phyloP scores from a whole-genome alignment of 1,140 invertebrate genomes.

The Drosophila carrolli region DNA sequence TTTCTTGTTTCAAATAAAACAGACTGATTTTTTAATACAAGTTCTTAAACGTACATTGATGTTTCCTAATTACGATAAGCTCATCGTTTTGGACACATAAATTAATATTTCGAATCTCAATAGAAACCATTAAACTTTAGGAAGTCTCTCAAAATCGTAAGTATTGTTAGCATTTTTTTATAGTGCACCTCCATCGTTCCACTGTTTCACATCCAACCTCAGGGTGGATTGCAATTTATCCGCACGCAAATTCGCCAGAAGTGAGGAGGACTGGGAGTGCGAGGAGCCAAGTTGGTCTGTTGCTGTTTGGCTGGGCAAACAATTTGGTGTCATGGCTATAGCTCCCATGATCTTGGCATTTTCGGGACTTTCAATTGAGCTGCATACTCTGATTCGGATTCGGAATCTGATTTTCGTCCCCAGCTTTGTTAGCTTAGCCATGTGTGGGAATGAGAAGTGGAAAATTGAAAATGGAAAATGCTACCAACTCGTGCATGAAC shows the following conservation, averaged over 20 bases:
- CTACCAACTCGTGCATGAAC: conserved; percentile 63
- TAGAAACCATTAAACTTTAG: too few relatives aligned
- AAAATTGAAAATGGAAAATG: conserved; percentile 23
- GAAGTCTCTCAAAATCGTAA: too few relatives aligned
- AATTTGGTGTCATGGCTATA: conserved; percentile 61
- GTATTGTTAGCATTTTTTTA: background rate
- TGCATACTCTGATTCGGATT: conserved; percentile 16
- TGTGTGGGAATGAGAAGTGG: conserved; percentile 12
- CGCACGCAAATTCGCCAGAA: conserved; percentile 72
- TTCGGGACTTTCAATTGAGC: conserved; percentile 31
- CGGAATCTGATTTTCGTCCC: conserved; percentile 42
- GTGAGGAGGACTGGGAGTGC: conserved; percentile 37
- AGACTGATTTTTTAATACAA: too few relatives aligned
- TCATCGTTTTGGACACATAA: too few relatives aligned
- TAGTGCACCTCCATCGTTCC: conserved; percentile 5
- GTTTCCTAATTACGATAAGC: too few relatives aligned
- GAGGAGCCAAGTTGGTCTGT: conserved; percentile 76
- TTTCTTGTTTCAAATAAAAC: too few relatives aligned
- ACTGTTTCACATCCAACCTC: conserved; percentile 26
- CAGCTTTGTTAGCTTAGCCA: conserved; percentile 31
- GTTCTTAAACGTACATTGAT: too few relatives aligned
- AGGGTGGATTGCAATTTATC: conserved; percentile 73
- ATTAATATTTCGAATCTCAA: too few relatives aligned
- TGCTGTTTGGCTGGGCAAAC: conserved; percentile 74
- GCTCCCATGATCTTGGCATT: conserved; percentile 67